Evolutionary conservation across 2,888 invertebrate species (phyloP).

Genomic region (Caenorhabditis sp.): DNA sequence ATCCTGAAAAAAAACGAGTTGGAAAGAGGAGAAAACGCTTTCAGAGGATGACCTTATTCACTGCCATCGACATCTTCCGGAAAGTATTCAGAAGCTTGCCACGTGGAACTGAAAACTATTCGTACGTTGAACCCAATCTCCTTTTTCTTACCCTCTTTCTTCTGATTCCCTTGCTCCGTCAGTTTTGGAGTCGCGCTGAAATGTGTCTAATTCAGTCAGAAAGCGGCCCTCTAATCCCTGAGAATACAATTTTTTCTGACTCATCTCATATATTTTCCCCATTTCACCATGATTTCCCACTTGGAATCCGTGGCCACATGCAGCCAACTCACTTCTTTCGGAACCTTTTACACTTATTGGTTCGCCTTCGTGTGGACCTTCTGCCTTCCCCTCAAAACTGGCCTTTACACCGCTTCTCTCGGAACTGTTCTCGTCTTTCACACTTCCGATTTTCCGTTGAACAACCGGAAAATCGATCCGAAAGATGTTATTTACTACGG

Average conservation of each 20-base stretch:
- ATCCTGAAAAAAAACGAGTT: conserved; percentile 17
- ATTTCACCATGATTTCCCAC: neutral
- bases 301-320: conserved; percentile 12
- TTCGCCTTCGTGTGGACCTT: conserved; percentile 6
- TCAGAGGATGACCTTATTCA: conserved; percentile 28
- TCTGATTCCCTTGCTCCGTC: conserved; percentile 12
- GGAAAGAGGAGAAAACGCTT: neutral
- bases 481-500: conserved; percentile 6
- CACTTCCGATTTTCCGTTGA: conserved; percentile 3
- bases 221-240: neutral
- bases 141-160: conserved; percentile 24
- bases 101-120: conserved; percentile 28
- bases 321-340: conserved; percentile 25
- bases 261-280: neutral
- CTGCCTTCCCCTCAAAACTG: neutral
- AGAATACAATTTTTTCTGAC: conserved; percentile 3
- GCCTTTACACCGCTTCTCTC: conserved; percentile 2
- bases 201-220: neutral
- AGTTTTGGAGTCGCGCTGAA: conserved; percentile 49
- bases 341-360: conserved; percentile 29
- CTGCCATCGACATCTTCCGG: conserved; percentile 53
- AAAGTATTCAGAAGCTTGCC: conserved; percentile 48
- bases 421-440: conserved; percentile 14
- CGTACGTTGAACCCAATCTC: too few species aligned
- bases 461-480: conserved; percentile 12